Conservation (phyloP, 1,140 invertebrate genomes). For the Tetramorium parvispinum region DNA sequence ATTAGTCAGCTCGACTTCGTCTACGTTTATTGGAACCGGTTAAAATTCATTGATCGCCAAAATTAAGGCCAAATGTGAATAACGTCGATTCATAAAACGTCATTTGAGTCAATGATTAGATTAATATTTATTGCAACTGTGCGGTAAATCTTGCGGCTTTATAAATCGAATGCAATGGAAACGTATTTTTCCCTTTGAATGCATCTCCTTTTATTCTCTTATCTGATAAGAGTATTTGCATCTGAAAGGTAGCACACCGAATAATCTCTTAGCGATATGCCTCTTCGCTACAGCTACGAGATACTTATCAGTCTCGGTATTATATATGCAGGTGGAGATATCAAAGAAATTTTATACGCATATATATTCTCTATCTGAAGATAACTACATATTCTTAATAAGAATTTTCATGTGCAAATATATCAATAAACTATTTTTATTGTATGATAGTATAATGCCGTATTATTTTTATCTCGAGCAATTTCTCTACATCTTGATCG, state of each 20-base stretch:
- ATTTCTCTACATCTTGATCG: background rate
- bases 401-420: background rate
- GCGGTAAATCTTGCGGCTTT: background rate
- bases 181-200: background rate
- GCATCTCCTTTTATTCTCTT: background rate
- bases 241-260: background rate
- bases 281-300: background rate
- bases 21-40: background rate
- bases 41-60: background rate
- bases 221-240: conserved; percentile 48
- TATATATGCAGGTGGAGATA: background rate
- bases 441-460: background rate
- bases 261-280: background rate
- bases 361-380: background rate
- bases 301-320: background rate
- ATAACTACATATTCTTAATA: background rate
- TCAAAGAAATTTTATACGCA: background rate
- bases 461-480: background rate
- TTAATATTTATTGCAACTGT: background rate
- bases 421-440: background rate
- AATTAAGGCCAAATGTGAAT: background rate
- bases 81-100: background rate
- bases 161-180: background rate
- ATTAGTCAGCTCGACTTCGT: conserved; percentile 3
- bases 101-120: background rate